Evolutionary conservation across 2,888 invertebrate genomes (phyloP), one percentile per base, ranked within the genome.

Genomic region (Cerastis leucographa): DNA sequence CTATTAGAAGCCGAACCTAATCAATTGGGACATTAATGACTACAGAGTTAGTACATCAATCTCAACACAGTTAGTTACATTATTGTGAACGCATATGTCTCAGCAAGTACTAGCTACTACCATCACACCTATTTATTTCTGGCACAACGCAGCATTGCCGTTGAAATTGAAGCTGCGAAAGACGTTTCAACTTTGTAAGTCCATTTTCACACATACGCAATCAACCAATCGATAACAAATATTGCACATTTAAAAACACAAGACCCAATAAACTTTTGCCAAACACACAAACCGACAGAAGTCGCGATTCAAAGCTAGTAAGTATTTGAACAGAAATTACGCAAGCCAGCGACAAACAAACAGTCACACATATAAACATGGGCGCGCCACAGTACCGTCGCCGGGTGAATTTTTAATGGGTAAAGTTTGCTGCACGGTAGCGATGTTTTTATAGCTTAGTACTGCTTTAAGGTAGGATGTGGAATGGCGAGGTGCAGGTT

Each of bases 361-460:
- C 76, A 79, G 42, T 70, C 80, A 78, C 71, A 79, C 76, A 74
- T 67, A 83, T 77, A 85, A 83, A 85, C 81, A 82, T 77, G 67
- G 74, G 71, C 44, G 73, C 78, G 76, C 76, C 73, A 62, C 49
- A 62, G 72, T 35, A 35, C 70, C 70, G 78, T 49, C 35, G 61
- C 49, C n/a, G 14, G 25, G 29, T 86, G 83, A 86, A 89, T 89
- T 68, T 84, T 84, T 84, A 83, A 85, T 82, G 75, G 8, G 4
- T 80, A 61, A 76, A 79, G 72, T 80, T 64, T 65, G 62, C 11
- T 35, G 7, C 44, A 56, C 49, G 0, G 22, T n/a, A 1, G 85
- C 73, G 49, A 64, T 66, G 25, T 72, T 65, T 73, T 82, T 85
- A 83, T 82, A 65, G 86, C 71, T 62, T 69, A 42, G 35, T 54